Conservation (phyloP, 2,797 vertebrate genomes). For the Muscicapa comitata region DNA sequence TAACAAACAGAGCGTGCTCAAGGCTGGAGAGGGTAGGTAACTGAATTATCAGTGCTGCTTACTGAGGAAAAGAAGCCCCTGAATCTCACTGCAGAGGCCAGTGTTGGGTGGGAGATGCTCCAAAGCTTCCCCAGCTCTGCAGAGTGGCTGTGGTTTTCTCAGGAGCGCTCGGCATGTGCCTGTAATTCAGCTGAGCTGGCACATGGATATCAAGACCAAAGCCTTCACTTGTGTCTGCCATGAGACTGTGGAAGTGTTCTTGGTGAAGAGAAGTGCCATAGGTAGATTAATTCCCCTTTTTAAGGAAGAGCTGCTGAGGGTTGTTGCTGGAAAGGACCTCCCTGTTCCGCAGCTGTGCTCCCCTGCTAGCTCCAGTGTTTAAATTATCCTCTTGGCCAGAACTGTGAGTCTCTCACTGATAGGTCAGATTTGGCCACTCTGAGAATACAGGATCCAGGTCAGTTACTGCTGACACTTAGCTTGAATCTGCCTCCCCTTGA, state of each 20-base stretch:
- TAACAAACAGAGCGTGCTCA: accelerated
- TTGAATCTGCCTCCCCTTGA: not conserved
- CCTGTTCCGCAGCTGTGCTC: accelerated
- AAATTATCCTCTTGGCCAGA: not conserved
- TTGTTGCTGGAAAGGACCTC: not conserved
- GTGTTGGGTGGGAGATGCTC: not conserved
- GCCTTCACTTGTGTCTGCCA: not conserved
- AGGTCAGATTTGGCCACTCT: not conserved
- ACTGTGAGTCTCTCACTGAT: accelerated
- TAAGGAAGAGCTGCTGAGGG: not conserved
- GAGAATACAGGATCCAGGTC: not conserved
- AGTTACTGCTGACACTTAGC: not conserved
- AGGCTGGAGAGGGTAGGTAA: not conserved
- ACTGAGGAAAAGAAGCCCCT: accelerated
- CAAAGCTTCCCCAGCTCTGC: not conserved
- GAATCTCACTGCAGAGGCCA: accelerated
- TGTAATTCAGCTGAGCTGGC: not conserved
- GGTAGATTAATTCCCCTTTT: not conserved
- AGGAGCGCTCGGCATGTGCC: accelerated
- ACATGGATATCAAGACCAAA: accelerated
- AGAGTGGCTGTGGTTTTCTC: accelerated
- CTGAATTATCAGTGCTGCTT: accelerated
- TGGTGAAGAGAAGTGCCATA: accelerated
- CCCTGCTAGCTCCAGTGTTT: not conserved
- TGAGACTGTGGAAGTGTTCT: accelerated